Base-by-base conservation (phyloP, 1,140 invertebrate species). In the Cotesia chilonis region DNA sequence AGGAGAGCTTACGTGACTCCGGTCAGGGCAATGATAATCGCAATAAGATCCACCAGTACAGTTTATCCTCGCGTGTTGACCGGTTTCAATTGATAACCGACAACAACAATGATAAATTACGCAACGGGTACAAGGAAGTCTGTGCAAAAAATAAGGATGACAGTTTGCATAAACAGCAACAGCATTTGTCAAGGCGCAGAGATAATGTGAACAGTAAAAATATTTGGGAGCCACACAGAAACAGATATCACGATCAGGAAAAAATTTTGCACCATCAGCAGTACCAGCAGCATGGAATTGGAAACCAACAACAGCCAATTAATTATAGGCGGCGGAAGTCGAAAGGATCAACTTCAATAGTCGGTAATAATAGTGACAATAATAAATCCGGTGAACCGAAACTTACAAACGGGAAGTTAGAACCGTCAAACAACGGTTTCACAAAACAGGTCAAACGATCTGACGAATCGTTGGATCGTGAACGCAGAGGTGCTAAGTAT, bases 371-470 rank as follows among this genome's bases (percentile, higher is more conserved):
- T 74, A 74, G 60, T 12, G 52, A 71, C 38, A 51, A 47, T 36
- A 37, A 68, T 59, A 71, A 20, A 54, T 52, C 63, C 60, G 41
- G 28, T 57, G 66, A 71, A 36, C 70, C 54, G 47, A 47, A 63
- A 71, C 73, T 61, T 64, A 71, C 64, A 38, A 75, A 75, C 74
- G 74, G 74, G 38, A 73, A 75, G 55, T 73, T 64, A 63, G 61
- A 47, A 66, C 47, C 35, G 47, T 52, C 61, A n/a, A 70, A 55
- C 68, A 75, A 75, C 71, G 71, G 74, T 75, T 73, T 70, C 59
- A 14, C 38, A 63, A 75, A 73, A 41, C 74, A 72, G 71, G 74
- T 75, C 71, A 75, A 73, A 38, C 68, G 64, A 70, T 47, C 60
- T 37, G 71, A 73, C 57, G 71, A 73, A 57, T 59, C 55, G 47